Evolutionary conservation across 2,888 invertebrate genomes (phyloP).

Genomic region (Limnephilus lunatus): DNA sequence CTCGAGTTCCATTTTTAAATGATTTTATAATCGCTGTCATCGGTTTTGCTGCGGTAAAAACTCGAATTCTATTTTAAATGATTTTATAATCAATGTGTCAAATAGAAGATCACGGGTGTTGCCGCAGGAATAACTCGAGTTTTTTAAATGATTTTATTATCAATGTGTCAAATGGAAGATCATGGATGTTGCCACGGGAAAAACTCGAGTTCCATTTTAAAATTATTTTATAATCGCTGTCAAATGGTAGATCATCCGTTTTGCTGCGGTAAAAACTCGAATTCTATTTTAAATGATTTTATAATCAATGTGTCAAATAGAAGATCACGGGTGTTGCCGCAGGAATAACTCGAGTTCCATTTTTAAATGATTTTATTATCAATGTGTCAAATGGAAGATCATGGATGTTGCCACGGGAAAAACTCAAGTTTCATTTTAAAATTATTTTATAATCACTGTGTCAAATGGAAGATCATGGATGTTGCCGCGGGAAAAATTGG

Average conservation of each 20-base stretch:
- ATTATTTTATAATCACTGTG: not conserved
- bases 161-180: not conserved
- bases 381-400: not conserved
- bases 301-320: not conserved
- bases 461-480: not conserved
- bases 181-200: not conserved
- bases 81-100: not conserved
- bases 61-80: not conserved
- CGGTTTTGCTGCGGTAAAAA: too few species aligned
- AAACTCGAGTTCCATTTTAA: not conserved
- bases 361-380: not conserved
- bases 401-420: not conserved
- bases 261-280: too few species aligned
- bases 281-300: not conserved
- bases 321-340: not conserved
- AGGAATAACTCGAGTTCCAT: not conserved
- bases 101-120: not conserved
- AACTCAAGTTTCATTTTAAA: not conserved
- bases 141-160: not conserved
- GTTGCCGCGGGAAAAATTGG: not conserved
- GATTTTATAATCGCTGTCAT: too few species aligned
- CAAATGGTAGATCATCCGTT: not conserved
- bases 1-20: not conserved
- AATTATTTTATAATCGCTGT: too few species aligned
- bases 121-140: not conserved